Percentiles rank a stretch among this genome's conserved stretches.
These are phyloP conservation scores for Orchestia grillus DNA, from an alignment of 1,140 invertebrate species.

Conservation along the genomic window DNA sequence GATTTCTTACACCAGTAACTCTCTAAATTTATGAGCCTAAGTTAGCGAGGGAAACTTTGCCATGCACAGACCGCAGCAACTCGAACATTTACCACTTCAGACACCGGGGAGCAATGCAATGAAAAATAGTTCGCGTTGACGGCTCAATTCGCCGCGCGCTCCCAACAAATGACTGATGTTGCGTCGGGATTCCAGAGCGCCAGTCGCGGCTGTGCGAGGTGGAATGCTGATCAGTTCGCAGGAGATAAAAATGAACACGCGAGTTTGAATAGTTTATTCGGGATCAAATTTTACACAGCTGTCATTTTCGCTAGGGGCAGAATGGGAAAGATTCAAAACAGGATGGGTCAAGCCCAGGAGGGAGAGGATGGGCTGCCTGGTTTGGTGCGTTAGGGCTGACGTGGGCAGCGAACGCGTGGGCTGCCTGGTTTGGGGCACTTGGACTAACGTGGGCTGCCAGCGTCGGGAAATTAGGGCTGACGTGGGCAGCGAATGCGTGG, in stretches of 20 bases:
- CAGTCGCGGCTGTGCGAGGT: neutral
- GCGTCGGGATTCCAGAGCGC: neutral
- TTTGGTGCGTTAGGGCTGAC: slow-evolving; percentile 42
- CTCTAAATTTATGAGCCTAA: neutral
- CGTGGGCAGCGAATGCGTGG: slow-evolving; percentile 60
- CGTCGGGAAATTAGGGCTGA: slow-evolving; percentile 44
- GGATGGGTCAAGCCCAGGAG: slow-evolving; percentile 58
- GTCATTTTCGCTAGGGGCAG: slow-evolving; percentile 56
- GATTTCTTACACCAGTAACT: neutral
- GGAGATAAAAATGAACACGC: neutral
- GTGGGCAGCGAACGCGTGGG: slow-evolving; percentile 43
- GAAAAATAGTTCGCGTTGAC: neutral
- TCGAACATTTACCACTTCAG: neutral
- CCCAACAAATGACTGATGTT: neutral
- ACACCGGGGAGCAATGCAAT: neutral
- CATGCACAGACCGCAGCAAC: neutral
- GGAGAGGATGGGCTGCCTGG: neutral
- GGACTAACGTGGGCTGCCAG: slow-evolving; percentile 30
- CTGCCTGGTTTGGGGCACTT: slow-evolving; percentile 19
- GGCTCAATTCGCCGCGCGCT: too few relatives aligned
- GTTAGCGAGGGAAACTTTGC: neutral
- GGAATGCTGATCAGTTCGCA: neutral
- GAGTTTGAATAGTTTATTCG: neutral
- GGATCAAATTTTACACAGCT: neutral
- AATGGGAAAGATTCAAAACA: slow-evolving; percentile 61